Evolutionary conservation across 2,888 invertebrate species (phyloP), one percentile per base, ranked within the genome.

Genomic region (Hyles lineata): DNA sequence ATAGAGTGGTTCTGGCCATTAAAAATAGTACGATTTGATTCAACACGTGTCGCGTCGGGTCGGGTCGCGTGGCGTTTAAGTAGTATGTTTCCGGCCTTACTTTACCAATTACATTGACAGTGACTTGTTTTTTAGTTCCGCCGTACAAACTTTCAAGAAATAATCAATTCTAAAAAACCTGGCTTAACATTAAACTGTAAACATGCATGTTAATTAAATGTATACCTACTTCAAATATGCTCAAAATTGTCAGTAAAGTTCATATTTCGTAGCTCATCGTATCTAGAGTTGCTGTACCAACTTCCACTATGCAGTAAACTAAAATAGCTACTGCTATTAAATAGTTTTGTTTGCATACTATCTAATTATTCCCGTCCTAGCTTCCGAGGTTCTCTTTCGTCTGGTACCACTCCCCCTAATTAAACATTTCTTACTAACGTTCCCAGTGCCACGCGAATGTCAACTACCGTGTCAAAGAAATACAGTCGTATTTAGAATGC

Each of bases 361-460:
- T 84, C 84, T 83, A 87, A 87, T 89, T 87, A 86, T 80, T 78
- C 81, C 75, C 72, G 61, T 73, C 73, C 79, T 79, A 82, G 83
- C 84, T 83, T 23, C 80, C 75, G 35, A 74, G 76, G 74, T 84
- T 81, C 83, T 83, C 80, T 87, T 87, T 87, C 83, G 83, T 88
- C 89, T 89, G 88, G 87, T 87, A 80, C 85, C 86, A 89, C 89
- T 91, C 83, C 84, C 82, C 87, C 83, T 89, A 89, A 90, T 91
- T 88, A 89, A 90, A 90, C 84, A 87, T 87, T 88, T 87, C 84
- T 86, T 83, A 81, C 76, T 78, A 76, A 83, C 82, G 78, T 84
- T 83, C 80, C 74, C 19, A 35, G 59, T 43, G 69, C 50, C 35
- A 74, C 67, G 11, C 72, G 63, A 72, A 74, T 70, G 63, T 71